phyloP scores from a whole-genome alignment of 2,888 invertebrate genomes.

The Rhaphigaster nebulosa region DNA sequence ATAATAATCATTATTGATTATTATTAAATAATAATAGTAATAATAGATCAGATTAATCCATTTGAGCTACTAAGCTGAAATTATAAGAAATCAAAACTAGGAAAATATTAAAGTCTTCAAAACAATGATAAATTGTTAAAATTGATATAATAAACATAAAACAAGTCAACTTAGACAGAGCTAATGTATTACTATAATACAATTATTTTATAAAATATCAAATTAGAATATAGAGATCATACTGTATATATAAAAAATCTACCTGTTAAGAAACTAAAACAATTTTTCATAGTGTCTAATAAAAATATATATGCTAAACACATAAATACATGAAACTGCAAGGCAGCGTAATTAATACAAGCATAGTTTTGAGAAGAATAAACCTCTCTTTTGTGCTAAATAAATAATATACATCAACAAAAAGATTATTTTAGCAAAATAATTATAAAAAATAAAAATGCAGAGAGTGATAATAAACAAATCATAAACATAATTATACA shows the following conservation, averaged over 20 bases:
- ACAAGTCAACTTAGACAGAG: neutral
- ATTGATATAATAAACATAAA: too few species aligned
- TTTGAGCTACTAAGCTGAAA: neutral
- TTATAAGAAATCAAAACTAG: neutral
- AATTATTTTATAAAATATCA: neutral
- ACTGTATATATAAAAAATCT: neutral
- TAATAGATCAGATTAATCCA: neutral
- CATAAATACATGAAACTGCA: neutral
- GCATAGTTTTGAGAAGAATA: neutral
- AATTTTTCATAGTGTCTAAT: neutral
- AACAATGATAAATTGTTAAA: neutral
- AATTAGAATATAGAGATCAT: neutral
- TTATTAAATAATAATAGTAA: too few species aligned
- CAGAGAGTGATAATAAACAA: neutral
- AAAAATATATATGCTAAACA: neutral
- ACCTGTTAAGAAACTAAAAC: slow-evolving; percentile 4
- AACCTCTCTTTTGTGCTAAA: neutral
- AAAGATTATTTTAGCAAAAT: neutral
- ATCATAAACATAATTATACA: neutral
- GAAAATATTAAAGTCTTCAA: neutral
- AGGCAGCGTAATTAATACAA: neutral
- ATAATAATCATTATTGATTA: neutral
- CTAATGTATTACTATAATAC: too few species aligned
- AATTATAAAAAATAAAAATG: neutral
- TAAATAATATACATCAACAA: neutral